Evolutionary conservation across 1,140 invertebrate genomes (phyloP).

Genomic region (Nasonia giraulti): DNA sequence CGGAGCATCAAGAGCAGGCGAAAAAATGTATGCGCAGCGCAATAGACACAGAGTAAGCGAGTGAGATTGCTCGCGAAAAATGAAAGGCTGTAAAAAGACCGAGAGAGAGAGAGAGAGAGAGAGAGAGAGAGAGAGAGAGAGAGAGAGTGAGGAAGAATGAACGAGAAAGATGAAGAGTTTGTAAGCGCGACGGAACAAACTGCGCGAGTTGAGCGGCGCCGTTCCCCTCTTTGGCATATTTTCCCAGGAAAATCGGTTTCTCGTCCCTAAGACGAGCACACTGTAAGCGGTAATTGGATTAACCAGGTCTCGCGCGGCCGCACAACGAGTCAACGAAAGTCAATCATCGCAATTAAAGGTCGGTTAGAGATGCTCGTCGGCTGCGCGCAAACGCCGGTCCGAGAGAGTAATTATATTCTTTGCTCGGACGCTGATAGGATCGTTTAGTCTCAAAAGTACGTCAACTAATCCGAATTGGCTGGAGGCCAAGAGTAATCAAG

Average conservation of each 20-base stretch:
- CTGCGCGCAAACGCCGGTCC: neutral
- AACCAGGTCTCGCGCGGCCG: too few relatives aligned
- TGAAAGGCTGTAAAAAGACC: neutral
- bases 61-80: neutral
- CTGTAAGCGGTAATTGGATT: too few relatives aligned
- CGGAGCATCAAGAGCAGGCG: neutral
- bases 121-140: too few relatives aligned
- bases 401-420: slow-evolving; percentile 7
- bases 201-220: neutral
- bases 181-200: neutral
- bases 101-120: neutral
- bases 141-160: neutral
- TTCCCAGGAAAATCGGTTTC: too few relatives aligned
- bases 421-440: neutral
- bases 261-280: too few relatives aligned
- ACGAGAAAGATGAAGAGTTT: neutral
- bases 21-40: slow-evolving; percentile 14
- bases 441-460: slow-evolving; percentile 29
- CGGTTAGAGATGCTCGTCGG: neutral
- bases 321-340: neutral
- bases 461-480: slow-evolving; percentile 32
- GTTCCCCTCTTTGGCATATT: neutral
- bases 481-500: slow-evolving; percentile 29
- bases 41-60: neutral
- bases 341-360: neutral